Percentiles rank a stretch among this genome's conserved stretches.
These are phyloP conservation scores for Neopipo cinnamomea DNA, from an alignment of 2,113 vertebrate genomes.

Conservation along the genomic window DNA sequence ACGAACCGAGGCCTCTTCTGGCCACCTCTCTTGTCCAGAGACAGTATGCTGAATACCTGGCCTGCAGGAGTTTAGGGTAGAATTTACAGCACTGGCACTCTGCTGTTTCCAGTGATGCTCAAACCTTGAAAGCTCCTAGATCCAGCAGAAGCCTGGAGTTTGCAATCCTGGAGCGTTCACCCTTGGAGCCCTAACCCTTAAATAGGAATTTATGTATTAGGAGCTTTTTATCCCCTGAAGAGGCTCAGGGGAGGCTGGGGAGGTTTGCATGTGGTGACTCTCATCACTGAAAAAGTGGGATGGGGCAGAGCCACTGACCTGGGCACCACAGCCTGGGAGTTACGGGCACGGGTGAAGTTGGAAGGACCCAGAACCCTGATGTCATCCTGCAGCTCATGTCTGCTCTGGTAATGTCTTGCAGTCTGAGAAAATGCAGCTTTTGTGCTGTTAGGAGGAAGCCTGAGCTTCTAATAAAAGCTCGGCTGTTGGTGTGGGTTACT, in stretches of 20 bases:
- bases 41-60: not conserved
- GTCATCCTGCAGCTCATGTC: not conserved
- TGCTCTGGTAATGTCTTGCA: not conserved
- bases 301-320: not conserved
- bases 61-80: not conserved
- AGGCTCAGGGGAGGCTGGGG: not conserved
- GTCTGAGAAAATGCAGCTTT: not conserved
- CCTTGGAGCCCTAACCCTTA: not conserved
- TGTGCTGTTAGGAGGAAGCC: not conserved
- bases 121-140: not conserved
- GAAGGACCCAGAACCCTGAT: not conserved
- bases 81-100: not conserved
- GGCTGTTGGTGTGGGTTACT: not conserved
- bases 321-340: rapidly evolving
- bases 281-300: not conserved
- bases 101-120: not conserved
- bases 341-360: not conserved
- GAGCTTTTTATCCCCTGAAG: not conserved
- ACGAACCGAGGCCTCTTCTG: not conserved
- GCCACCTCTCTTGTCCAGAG: not conserved
- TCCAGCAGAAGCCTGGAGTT: not conserved
- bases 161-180: not conserved
- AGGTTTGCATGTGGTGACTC: not conserved
- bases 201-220: not conserved
- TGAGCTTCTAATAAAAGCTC: not conserved